Evolutionary conservation across 2,888 invertebrate genomes (phyloP).

Genomic region (Dione vanillae): DNA sequence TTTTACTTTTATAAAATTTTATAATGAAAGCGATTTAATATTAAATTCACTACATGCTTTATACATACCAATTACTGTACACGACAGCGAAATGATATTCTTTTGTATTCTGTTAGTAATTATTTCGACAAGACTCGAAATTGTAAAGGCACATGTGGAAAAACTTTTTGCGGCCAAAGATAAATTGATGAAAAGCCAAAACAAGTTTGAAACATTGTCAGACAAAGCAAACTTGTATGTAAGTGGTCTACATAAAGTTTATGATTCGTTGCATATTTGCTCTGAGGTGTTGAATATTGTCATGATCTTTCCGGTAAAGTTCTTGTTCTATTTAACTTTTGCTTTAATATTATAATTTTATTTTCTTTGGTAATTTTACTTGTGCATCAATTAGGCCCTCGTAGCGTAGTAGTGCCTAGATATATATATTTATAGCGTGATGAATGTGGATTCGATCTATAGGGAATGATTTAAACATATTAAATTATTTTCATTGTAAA

Average conservation of each 20-base stretch:
- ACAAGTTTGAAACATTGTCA: conserved; percentile 57
- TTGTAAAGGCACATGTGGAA: conserved; percentile 62
- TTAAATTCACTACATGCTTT: conserved; percentile 28
- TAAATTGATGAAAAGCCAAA: conserved; percentile 18
- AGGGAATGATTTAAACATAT: no score
- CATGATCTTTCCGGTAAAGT: conserved; percentile 65
- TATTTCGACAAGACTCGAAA: conserved; percentile 58
- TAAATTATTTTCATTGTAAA: no score
- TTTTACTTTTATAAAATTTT: background rate
- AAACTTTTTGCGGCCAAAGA: conserved; percentile 53
- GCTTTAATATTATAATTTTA: background rate
- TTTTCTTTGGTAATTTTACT: background rate
- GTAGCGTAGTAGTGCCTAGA: background rate
- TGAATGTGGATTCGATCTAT: no score
- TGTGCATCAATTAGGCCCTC: no score
- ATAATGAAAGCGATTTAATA: background rate
- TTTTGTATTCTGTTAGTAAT: conserved; percentile 57
- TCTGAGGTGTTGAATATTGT: conserved; percentile 62
- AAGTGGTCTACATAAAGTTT: conserved; percentile 60
- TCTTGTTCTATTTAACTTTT: background rate
- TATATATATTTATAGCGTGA: background rate
- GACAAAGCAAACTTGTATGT: conserved; percentile 59
- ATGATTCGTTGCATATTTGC: conserved; percentile 65
- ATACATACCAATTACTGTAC: conserved; percentile 54
- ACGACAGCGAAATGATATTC: conserved; percentile 64